Base-by-base conservation (phyloP, 2,797 vertebrate genomes). In the Gambusia yucatana region DNA sequence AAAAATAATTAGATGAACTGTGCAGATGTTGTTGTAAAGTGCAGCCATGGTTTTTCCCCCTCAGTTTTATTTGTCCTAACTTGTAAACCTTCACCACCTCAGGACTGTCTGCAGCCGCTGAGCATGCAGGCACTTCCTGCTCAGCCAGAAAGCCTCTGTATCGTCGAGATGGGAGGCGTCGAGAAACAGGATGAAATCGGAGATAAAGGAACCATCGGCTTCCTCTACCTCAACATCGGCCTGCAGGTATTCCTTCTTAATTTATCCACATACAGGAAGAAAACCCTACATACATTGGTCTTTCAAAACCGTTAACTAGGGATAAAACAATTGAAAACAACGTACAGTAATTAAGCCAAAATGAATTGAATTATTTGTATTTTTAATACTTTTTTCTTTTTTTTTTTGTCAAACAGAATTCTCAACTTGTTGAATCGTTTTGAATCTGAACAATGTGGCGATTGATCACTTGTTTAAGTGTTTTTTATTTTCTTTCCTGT, bases 121-220 rank as follows among this genome's bases (percentile, higher is more conserved):
- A 99, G 98, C 75, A 99, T 99, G 98, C 98, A 99, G 93, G 98
- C 98, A 0, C 96, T 99, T 22, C 98, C 98, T 0, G 98, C 98
- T 0, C 98, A 99, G 90, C 98, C 98, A 0, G 98, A 99, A 88
- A 97, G 98, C 0, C 94, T 99, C 57, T 99, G 98, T 72, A 99
- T 99, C 0, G 98, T 99, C 74, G 98, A 99, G 94, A 99, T 99
- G 98, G 98, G 98, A 16, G 98, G 98, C 0, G 96, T 98, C 0
- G 98, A 99, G 93, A 99, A 99, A 88, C 98, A 99, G 90, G 98
- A 99, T 0, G 98, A 99, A 73, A 92, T 99, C n/a, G 98, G 98
- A 44, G 98, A 99, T 84, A 97, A 99, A 39, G 98, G 98, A 75
- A 96, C 97, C 86, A 98, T 99, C 3, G 98, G 98, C 70, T 99